Evolutionary conservation across 92 coral and sea anemone genomes (phyloP).

Genomic region (Blastomussa wellsi): DNA sequence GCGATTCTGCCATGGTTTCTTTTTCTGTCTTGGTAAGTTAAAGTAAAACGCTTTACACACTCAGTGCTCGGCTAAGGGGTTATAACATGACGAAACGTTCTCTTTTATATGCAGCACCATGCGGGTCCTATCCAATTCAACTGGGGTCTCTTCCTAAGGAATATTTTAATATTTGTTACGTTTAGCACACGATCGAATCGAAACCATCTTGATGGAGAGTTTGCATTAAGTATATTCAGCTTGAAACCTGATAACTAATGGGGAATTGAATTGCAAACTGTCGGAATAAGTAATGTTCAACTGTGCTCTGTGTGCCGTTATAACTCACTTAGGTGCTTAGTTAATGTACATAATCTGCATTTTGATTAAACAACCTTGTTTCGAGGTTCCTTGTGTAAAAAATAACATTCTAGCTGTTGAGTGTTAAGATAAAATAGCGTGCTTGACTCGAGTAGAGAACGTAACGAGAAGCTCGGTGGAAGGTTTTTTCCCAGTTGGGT

Average conservation of each 20-base stretch:
- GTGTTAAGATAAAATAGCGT: background rate
- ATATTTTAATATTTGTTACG: background rate
- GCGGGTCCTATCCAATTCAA: background rate
- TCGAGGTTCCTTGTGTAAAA: background rate
- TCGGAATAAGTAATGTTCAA: background rate
- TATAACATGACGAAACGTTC: too few species aligned
- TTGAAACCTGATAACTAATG: background rate
- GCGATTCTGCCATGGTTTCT: background rate
- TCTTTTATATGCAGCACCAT: background rate
- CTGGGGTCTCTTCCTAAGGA: background rate
- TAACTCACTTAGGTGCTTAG: background rate
- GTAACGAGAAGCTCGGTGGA: too few species aligned
- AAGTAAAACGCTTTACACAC: too few species aligned
- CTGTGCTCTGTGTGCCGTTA: background rate
- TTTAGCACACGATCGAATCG: background rate
- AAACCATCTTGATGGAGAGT: background rate
- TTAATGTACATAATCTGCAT: background rate
- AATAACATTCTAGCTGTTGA: background rate
- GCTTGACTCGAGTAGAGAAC: background rate
- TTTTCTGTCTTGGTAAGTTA: slow-evolving; percentile 23
- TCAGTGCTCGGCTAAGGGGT: background rate
- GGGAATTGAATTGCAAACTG: background rate
- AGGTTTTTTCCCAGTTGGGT: background rate
- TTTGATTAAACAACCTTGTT: background rate
- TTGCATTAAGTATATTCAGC: background rate